These are phyloP conservation scores for Scolopax bukidnonensis DNA, from an alignment of 2,797 vertebrate species.

Conservation along the genomic window DNA sequence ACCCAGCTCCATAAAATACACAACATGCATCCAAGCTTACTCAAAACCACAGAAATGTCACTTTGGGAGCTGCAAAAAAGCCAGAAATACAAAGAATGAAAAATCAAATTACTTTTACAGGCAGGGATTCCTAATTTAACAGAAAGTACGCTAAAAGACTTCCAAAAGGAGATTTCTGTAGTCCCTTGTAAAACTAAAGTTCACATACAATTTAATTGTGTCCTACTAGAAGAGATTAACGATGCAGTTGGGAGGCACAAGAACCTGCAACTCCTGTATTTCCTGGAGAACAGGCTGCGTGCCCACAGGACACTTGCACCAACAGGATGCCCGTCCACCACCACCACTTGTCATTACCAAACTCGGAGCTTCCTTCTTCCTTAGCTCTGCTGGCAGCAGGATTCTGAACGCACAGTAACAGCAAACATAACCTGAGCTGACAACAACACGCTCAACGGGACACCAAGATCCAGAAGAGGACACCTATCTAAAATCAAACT, in stretches of 20 bases:
- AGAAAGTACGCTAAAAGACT: neutral
- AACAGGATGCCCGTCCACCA: neutral
- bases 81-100: neutral
- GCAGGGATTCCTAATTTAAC: neutral
- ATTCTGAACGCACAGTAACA: neutral
- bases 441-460: neutral
- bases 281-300: neutral
- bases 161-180: neutral
- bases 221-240: neutral
- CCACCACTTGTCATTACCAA: neutral
- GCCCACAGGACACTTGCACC: neutral
- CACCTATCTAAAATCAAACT: neutral
- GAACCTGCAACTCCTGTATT: neutral
- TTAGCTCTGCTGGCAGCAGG: neutral
- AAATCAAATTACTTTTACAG: neutral
- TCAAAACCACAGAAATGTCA: neutral
- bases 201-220: neutral
- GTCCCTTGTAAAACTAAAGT: neutral
- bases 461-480: neutral
- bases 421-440: neutral
- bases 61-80: neutral
- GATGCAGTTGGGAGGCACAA: neutral
- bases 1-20: neutral
- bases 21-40: neutral
- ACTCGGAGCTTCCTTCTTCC: neutral